Percentiles rank a stretch among this genome's conserved stretches.
phyloP scores from a whole-genome alignment of 2,797 vertebrate species.

The Apogon talboti region DNA sequence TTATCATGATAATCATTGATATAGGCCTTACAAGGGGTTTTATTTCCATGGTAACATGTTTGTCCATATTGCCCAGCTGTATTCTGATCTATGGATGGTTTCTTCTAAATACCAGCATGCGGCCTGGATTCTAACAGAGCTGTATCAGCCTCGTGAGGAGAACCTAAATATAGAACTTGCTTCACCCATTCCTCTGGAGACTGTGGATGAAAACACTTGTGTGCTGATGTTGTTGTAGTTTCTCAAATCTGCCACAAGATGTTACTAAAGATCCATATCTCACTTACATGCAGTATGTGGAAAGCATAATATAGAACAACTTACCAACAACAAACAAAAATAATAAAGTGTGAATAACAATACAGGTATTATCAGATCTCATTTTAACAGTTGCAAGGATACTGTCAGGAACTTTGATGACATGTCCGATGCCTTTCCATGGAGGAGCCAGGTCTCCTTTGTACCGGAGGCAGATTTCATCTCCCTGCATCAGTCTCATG shows the following conservation, averaged over 20 bases:
- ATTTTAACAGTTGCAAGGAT: slow-evolving; percentile 83
- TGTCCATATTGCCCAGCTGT: no score
- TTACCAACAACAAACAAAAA: not conserved
- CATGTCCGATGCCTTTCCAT: slow-evolving; percentile 96
- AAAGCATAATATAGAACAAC: not conserved
- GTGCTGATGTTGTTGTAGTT: slow-evolving; percentile 44
- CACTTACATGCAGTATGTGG: not conserved
- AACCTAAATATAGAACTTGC: slow-evolving; percentile 13
- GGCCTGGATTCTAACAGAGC: not conserved
- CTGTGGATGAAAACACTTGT: not conserved
- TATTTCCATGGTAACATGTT: no score
- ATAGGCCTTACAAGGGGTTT: no score
- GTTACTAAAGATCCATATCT: slow-evolving; percentile 21
- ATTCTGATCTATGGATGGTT: no score
- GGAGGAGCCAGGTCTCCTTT: slow-evolving; percentile 94
- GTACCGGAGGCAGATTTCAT: slow-evolving; percentile 96
- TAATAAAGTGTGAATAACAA: not conserved
- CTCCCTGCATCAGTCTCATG: slow-evolving; percentile 97
- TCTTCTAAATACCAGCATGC: not conserved
- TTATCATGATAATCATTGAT: no score
- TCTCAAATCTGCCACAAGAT: slow-evolving; percentile 41
- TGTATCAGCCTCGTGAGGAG: not conserved
- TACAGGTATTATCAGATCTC: not conserved
- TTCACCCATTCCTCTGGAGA: not conserved
- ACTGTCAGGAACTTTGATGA: slow-evolving; percentile 98